phyloP scores from a whole-genome alignment of 2,888 invertebrate species.

The Aquatica leii region DNA sequence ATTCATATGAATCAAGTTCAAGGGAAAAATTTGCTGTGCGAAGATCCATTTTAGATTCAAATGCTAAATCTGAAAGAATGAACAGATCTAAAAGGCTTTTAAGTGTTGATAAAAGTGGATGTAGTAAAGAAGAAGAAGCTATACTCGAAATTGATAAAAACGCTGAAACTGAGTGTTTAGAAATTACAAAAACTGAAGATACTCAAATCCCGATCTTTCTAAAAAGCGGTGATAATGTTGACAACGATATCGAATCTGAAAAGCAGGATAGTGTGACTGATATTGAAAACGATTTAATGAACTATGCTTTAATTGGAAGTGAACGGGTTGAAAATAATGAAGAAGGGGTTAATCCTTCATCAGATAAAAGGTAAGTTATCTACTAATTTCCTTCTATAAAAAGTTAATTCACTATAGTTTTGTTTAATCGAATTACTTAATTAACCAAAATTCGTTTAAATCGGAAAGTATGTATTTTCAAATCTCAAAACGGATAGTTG shows the following conservation, averaged over 20 bases:
- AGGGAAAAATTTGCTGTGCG: neutral
- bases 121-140: slow-evolving; percentile 20
- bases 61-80: neutral
- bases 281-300: slow-evolving; percentile 46
- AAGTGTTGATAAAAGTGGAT: slow-evolving; percentile 3
- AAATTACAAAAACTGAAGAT: neutral
- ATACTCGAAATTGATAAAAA: neutral
- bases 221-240: neutral
- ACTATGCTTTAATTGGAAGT: slow-evolving; percentile 48
- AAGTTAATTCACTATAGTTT: neutral
- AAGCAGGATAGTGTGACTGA: slow-evolving; percentile 1
- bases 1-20: neutral
- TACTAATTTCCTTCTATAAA: neutral
- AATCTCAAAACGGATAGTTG: no score
- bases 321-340: slow-evolving; percentile 27
- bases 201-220: neutral
- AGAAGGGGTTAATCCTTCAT: neutral
- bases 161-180: no score
- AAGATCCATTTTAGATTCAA: neutral
- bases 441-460: no score
- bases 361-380: neutral
- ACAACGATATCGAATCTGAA: slow-evolving; percentile 12
- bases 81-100: neutral
- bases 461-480: no score
- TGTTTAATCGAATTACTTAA: no score